Percentiles rank a stretch among this genome's conserved stretches.
Conservation (phyloP, 2,113 vertebrate species). For the Galemys pyrenaicus region DNA sequence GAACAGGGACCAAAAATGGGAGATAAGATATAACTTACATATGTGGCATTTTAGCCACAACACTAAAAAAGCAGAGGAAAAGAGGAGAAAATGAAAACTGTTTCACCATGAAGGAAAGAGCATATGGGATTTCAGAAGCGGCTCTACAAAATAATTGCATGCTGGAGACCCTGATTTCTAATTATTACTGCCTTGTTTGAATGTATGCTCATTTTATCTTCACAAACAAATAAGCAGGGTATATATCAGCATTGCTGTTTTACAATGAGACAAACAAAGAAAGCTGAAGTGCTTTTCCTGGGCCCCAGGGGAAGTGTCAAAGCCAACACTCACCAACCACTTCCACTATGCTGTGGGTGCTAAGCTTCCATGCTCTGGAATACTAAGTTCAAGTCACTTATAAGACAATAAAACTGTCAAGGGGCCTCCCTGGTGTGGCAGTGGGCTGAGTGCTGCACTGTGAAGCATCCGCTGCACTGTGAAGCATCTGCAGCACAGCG, state of each 20-base stretch:
- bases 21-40: background rate
- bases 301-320: background rate
- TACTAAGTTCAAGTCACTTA: background rate
- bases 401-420: background rate
- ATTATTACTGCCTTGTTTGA: background rate
- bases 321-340: background rate
- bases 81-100: background rate
- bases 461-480: no score
- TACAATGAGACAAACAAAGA: slow-evolving; percentile 17
- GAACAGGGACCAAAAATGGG: background rate
- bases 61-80: background rate
- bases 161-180: background rate
- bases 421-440: no score
- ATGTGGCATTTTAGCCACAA: background rate
- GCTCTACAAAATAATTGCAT: background rate
- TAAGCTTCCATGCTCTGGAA: background rate
- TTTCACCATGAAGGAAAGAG: background rate
- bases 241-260: background rate
- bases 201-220: background rate
- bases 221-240: background rate
- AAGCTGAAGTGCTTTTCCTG: background rate
- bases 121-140: background rate
- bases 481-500: no score
- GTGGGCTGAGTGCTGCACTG: no score
- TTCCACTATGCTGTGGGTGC: background rate